These are phyloP conservation scores for Mesembrinibis cayennensis DNA, from an alignment of 2,113 vertebrate species.

Conservation along the genomic window DNA sequence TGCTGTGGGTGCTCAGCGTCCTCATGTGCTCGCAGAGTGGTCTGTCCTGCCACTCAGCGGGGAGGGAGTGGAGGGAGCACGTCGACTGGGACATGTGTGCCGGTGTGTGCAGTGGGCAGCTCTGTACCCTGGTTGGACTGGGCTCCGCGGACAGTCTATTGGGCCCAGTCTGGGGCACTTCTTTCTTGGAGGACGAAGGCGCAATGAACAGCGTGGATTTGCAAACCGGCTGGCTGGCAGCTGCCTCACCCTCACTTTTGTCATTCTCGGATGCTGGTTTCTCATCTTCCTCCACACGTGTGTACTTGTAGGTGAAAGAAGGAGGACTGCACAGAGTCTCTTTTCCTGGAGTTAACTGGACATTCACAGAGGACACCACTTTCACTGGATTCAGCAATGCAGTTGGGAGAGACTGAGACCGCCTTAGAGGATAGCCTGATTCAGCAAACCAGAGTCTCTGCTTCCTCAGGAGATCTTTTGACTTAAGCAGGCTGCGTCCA, in stretches of 20 bases:
- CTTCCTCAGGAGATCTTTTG: constrained; percentile 73
- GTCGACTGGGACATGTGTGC: constrained; percentile 75
- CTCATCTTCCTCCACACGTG: constrained; percentile 35
- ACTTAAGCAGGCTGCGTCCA: constrained; percentile 69
- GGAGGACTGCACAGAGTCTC: constrained; percentile 81
- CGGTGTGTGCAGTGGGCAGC: constrained; percentile 55
- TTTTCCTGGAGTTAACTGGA: constrained; percentile 83
- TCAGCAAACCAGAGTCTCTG: constrained; percentile 65
- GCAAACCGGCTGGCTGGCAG: constrained; percentile 38
- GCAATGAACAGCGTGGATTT: constrained; percentile 80
- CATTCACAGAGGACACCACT: constrained; percentile 90
- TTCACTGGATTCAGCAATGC: constrained; percentile 81
- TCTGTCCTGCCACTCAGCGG: constrained; percentile 77
- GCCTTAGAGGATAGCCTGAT: constrained; percentile 77
- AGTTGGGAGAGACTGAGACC: constrained; percentile 90
- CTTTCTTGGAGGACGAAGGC: constrained; percentile 47
- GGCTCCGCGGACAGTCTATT: constrained; percentile 25
- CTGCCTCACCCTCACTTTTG: neutral
- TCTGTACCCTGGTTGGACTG: constrained; percentile 43
- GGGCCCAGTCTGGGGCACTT: neutral
- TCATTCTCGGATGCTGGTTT: neutral
- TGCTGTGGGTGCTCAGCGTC: constrained; percentile 85
- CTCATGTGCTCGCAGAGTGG: constrained; percentile 70
- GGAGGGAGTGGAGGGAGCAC: constrained; percentile 82
- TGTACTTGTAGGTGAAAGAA: constrained; percentile 85